phyloP scores from a whole-genome alignment of 2,888 invertebrate species.

The Diloba caeruleocephala region DNA sequence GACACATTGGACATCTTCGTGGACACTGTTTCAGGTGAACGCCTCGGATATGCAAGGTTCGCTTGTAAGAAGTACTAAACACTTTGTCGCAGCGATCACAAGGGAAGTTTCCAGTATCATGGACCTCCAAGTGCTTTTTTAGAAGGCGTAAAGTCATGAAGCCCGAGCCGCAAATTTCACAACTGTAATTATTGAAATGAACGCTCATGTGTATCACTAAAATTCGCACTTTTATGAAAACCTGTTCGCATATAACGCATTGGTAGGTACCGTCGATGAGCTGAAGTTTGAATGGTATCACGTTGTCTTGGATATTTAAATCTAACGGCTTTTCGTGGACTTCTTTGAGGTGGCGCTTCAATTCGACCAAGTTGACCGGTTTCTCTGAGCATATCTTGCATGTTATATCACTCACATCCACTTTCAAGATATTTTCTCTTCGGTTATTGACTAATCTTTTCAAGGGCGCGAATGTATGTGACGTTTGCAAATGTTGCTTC shows the following conservation, averaged over 20 bases:
- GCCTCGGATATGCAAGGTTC: slow-evolving; percentile 77
- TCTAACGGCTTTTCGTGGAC: slow-evolving; percentile 75
- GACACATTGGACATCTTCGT: slow-evolving; percentile 81
- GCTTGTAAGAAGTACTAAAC: slow-evolving; percentile 80
- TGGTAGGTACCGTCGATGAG: slow-evolving; percentile 68
- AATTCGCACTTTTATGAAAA: slow-evolving; percentile 80
- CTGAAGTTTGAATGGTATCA: slow-evolving; percentile 81
- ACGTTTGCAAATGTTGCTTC: slow-evolving; percentile 75
- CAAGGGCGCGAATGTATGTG: slow-evolving; percentile 73
- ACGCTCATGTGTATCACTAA: slow-evolving; percentile 85
- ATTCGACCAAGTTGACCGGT: slow-evolving; percentile 64
- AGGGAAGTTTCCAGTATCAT: slow-evolving; percentile 80
- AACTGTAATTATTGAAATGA: slow-evolving; percentile 84
- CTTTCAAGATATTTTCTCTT: slow-evolving; percentile 79
- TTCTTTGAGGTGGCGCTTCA: slow-evolving; percentile 77
- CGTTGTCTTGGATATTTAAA: slow-evolving; percentile 78
- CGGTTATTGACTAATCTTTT: slow-evolving; percentile 80
- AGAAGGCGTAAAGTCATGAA: slow-evolving; percentile 82
- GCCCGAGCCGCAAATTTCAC: slow-evolving; percentile 82
- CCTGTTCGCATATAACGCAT: slow-evolving; percentile 79
- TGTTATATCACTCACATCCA: slow-evolving; percentile 76
- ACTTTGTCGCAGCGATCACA: slow-evolving; percentile 81
- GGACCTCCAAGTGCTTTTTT: slow-evolving; percentile 83
- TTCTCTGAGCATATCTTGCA: slow-evolving; percentile 75
- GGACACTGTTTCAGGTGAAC: slow-evolving; percentile 82